Evolutionary conservation across 1,140 invertebrate genomes (phyloP).

Genomic region (Ditylenchus dipsaci): DNA sequence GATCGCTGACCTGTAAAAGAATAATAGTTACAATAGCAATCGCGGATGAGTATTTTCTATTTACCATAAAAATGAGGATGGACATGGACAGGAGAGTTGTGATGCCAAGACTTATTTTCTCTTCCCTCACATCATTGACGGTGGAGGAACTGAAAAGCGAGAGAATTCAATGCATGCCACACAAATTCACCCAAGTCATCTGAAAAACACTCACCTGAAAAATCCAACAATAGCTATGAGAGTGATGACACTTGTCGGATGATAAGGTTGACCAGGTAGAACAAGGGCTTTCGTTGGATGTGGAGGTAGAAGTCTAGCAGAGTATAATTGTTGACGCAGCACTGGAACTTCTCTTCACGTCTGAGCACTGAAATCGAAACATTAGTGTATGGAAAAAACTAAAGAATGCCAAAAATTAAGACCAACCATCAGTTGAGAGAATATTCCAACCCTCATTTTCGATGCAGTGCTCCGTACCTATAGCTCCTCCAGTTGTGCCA

Average conservation of each 20-base stretch:
- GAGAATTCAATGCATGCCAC: slow-evolving; percentile 20
- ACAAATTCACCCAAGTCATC: slow-evolving; percentile 3
- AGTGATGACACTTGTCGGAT: slow-evolving; percentile 48
- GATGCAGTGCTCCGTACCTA: slow-evolving; percentile 44
- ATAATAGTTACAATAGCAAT: slow-evolving; percentile 14
- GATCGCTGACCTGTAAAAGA: slow-evolving; percentile 46
- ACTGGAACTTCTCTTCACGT: slow-evolving; percentile 34
- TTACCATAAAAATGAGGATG: slow-evolving; percentile 1
- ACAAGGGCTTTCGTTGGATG: slow-evolving; percentile 53
- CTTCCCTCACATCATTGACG: slow-evolving; percentile 48
- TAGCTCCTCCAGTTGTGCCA: slow-evolving; percentile 14
- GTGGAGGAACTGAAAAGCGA: slow-evolving; percentile 30
- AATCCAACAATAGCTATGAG: slow-evolving; percentile 55
- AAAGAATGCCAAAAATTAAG: slow-evolving; percentile 2
- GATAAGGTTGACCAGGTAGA: slow-evolving; percentile 53
- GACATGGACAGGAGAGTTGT: slow-evolving; percentile 45
- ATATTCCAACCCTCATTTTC: slow-evolving; percentile 50
- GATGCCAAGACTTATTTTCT: slow-evolving; percentile 50
- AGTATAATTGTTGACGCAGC: slow-evolving; percentile 45
- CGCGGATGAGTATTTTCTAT: neutral
- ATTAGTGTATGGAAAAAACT: neutral
- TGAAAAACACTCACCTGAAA: slow-evolving; percentile 32
- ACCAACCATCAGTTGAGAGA: slow-evolving; percentile 30
- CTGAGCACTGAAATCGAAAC: slow-evolving; percentile 21
- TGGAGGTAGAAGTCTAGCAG: slow-evolving; percentile 48